Evolutionary conservation across 2,888 invertebrate species (phyloP).

Genomic region (Brachyptera risi): DNA sequence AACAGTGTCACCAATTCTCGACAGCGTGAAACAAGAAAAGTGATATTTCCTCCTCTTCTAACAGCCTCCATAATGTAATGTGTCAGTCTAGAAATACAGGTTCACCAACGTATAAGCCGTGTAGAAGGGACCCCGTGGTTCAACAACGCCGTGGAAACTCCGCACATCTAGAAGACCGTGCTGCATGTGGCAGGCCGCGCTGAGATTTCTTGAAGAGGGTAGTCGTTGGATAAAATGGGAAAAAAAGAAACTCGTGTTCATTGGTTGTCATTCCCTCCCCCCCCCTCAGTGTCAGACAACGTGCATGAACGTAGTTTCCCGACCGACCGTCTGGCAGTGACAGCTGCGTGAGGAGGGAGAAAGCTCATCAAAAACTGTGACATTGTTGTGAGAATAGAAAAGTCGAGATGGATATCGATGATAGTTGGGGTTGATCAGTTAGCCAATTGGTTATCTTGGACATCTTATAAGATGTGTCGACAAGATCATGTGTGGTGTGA

Average conservation of each 20-base stretch:
- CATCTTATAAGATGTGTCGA: too few relatives aligned
- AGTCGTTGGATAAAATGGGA: constrained; percentile 12
- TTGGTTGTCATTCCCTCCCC: constrained; percentile 14
- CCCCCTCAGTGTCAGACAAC: not conserved
- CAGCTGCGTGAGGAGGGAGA: not conserved
- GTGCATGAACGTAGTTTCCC: not conserved
- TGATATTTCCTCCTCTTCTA: not conserved
- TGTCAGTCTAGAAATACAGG: too few relatives aligned
- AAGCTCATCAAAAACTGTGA: constrained; percentile 20
- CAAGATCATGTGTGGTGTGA: too few relatives aligned
- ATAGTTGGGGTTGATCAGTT: constrained; percentile 14
- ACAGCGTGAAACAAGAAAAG: too few relatives aligned
- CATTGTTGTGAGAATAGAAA: constrained; percentile 6
- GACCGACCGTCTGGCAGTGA: not conserved
- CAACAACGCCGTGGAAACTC: too few relatives aligned
- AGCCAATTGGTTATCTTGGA: constrained; percentile 6
- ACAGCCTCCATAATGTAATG: constrained; percentile 12
- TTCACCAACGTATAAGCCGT: not conserved
- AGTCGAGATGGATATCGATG: constrained; percentile 5
- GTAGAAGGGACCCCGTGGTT: not conserved
- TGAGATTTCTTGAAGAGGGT: constrained; percentile 18
- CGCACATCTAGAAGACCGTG: too few relatives aligned
- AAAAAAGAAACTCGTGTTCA: constrained; percentile 10
- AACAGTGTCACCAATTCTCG: too few relatives aligned
- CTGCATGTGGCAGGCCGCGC: constrained; percentile 7